phyloP scores from a whole-genome alignment of 2,888 invertebrate species.

The Eurytoma californica region DNA sequence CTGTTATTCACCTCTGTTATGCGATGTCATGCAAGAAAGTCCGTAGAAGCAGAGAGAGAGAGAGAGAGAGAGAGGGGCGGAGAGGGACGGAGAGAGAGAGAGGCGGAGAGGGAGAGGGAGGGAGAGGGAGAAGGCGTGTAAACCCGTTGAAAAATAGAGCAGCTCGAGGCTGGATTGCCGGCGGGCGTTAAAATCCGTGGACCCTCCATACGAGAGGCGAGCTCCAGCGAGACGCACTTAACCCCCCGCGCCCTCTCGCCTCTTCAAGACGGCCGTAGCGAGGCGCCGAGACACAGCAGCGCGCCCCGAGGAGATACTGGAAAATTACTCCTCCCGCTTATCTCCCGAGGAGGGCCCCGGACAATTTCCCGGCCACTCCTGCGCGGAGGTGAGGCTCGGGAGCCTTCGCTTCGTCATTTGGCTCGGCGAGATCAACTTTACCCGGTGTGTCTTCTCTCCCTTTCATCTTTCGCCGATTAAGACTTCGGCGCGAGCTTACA shows the following conservation, averaged over 20 bases:
- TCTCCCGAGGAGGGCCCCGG: background rate
- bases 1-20: slow-evolving; percentile 12
- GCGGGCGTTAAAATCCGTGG: slow-evolving; percentile 63
- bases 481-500: background rate
- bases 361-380: background rate
- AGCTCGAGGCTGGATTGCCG: slow-evolving; percentile 61
- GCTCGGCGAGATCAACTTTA: slow-evolving; percentile 42
- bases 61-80: no score
- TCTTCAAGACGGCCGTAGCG: background rate
- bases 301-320: background rate
- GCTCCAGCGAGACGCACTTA: slow-evolving; percentile 37
- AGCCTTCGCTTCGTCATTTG: background rate
- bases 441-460: background rate
- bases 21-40: background rate
- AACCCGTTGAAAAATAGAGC: slow-evolving; percentile 68
- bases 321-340: slow-evolving; percentile 12
- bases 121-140: slow-evolving; percentile 56
- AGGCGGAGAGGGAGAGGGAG: slow-evolving; percentile 52
- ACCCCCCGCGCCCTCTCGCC: slow-evolving; percentile 43
- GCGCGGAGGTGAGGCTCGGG: background rate
- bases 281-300: no score
- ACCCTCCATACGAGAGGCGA: slow-evolving; percentile 55
- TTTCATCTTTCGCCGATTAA: slow-evolving; percentile 12
- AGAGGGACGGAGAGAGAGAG: no score
- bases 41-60: slow-evolving; percentile 52